Base-by-base conservation (phyloP, 1,140 invertebrate genomes). In the Drosophila chauvacae region DNA sequence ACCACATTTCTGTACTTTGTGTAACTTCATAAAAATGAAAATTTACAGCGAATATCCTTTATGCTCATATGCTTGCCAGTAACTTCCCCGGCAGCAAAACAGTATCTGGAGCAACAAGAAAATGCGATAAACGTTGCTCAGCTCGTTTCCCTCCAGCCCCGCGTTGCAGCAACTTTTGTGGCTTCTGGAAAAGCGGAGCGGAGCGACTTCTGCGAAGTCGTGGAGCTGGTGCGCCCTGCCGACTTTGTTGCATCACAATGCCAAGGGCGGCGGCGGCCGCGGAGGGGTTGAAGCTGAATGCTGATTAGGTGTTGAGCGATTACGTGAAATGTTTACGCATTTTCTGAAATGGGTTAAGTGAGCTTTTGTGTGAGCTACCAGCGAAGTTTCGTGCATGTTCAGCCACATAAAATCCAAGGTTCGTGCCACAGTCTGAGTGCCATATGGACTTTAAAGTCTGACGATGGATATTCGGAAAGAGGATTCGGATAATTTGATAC, bases 1-100 rank as follows among this genome's bases (percentile, higher is more conserved):
- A 87, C 84, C 80, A 87, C 84, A 87, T 87, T 86, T 69, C 74
- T 60, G 75, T 87, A 88, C 84, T 80, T 83, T 88, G 80, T 87
- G 80, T 66, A 88, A 80, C 83, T 87, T 87, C 80, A 87, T 80
- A 88, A 86, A 88, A 87, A 87, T 88, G 84, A 88, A 87, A 88
- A 87, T 87, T 83, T 87, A 87, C 76, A 83, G 70, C 84, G 76
- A 73, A 83, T 80, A 87, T 80, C 80, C 71, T 88, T 83, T 86
- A 87, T 86, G 83, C 79, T 87, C 83, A 86, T 87, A 87, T 82
- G 75, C 64, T 77, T 77, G 63, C 73, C 61, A 86, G 60, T 66
- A 71, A 60, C 48, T 56, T 68, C 37, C 53, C 35, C 35, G 44
- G 41, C 30, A 58, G 33, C 33, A 50, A 20, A 44, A 18, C 62